Evolutionary conservation across 2,797 vertebrate species (phyloP).

Genomic region (Tamandua tetradactyla): DNA sequence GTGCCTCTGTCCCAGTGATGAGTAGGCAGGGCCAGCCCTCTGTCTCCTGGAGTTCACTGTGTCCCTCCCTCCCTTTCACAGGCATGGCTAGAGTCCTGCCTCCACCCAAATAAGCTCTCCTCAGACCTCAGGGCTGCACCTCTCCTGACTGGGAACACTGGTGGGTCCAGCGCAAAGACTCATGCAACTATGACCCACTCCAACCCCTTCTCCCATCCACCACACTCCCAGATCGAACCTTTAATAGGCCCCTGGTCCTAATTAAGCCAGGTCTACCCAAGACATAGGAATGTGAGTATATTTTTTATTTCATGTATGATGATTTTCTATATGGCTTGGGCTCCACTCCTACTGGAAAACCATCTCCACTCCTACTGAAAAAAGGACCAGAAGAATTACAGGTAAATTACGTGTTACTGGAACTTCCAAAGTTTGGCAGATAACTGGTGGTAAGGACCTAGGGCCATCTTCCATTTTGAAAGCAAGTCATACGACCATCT

Average conservation of each 20-base stretch:
- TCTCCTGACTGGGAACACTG: rapidly evolving
- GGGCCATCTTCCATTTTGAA: too few species aligned
- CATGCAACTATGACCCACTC: not conserved
- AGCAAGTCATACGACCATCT: too few species aligned
- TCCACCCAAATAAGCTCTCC: not conserved
- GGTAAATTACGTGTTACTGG: not conserved
- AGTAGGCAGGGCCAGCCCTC: too few species aligned
- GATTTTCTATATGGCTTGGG: not conserved
- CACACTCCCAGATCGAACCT: not conserved
- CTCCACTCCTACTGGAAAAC: not conserved
- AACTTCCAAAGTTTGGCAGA: not conserved
- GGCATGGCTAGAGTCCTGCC: not conserved
- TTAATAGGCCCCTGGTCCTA: not conserved
- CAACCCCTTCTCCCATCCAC: too few species aligned
- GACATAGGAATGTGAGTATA: not conserved
- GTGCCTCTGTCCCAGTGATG: rapidly evolving
- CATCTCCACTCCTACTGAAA: not conserved
- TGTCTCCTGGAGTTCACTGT: rapidly evolving
- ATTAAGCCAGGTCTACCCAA: not conserved
- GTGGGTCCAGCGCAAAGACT: not conserved
- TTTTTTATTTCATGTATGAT: not conserved
- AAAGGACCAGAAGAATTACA: not conserved
- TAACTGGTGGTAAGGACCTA: too few species aligned
- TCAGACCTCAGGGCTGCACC: not conserved
- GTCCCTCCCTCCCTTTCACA: not conserved